phyloP scores from a whole-genome alignment of 23 tunicate genomes.

The Oikopleura vanhoeffeni region DNA sequence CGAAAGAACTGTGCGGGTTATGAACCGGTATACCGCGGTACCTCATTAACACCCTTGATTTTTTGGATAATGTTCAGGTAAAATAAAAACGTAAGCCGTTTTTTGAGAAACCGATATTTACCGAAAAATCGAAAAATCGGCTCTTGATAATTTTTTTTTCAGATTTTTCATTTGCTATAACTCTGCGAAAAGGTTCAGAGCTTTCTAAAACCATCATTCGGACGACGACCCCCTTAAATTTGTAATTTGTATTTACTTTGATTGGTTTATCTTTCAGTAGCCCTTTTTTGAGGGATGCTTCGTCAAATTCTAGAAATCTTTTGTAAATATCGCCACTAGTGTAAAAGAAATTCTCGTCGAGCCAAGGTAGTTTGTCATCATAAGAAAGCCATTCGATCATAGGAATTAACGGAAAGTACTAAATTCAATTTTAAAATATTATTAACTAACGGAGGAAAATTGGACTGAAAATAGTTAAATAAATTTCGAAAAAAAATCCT shows the following conservation, averaged over 20 bases:
- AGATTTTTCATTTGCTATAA: no score
- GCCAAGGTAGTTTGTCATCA: neutral
- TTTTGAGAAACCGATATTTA: no score
- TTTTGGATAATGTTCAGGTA: no score
- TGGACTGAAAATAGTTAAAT: neutral
- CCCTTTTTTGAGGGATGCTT: slow-evolving; percentile 48
- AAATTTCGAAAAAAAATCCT: neutral
- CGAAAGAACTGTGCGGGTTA: no score
- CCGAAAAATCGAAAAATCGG: no score
- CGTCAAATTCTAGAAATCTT: slow-evolving; percentile 49
- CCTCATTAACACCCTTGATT: no score
- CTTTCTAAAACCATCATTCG: no score
- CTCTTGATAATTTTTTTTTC: no score
- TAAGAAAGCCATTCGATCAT: neutral
- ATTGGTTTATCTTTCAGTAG: slow-evolving; percentile 44
- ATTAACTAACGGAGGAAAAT: neutral
- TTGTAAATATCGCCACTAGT: slow-evolving; percentile 74
- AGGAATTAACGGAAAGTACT: neutral
- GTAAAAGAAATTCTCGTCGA: slow-evolving; percentile 51
- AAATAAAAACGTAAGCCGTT: no score
- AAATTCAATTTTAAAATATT: neutral
- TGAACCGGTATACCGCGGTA: no score
- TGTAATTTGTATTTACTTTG: slow-evolving; percentile 13
- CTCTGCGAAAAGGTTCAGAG: no score
- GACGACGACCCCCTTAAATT: no score